phyloP scores from a whole-genome alignment of 2,888 invertebrate species.

The Apantesis nais region DNA sequence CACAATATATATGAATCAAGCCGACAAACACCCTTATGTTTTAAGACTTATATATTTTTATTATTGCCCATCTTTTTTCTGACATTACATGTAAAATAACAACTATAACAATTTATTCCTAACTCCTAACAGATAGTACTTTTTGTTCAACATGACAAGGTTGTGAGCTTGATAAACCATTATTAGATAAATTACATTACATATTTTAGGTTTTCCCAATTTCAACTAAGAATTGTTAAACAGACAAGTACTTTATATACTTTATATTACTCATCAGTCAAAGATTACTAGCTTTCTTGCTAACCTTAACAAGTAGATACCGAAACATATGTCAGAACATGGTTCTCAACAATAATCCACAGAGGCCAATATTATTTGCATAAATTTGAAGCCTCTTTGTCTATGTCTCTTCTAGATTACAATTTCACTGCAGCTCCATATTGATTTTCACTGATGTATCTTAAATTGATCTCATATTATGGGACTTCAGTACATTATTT shows the following conservation, averaged over 20 bases:
- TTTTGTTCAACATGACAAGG: slow-evolving; percentile 21
- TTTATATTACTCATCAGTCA: not conserved
- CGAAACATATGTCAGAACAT: not conserved
- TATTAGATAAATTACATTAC: not conserved
- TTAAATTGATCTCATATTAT: not conserved
- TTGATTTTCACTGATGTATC: not conserved
- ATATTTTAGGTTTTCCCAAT: not conserved
- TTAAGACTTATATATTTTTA: slow-evolving; percentile 4
- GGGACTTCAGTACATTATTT: not conserved
- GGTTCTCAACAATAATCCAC: not conserved
- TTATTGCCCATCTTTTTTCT: slow-evolving; percentile 6
- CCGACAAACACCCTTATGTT: not conserved
- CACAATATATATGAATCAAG: slow-evolving; percentile 16
- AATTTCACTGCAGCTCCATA: not conserved
- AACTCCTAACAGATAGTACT: slow-evolving; percentile 11
- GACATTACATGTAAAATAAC: slow-evolving; percentile 1
- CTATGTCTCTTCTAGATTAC: not conserved
- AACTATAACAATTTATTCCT: slow-evolving; percentile 2
- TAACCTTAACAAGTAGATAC: not conserved
- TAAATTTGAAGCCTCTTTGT: not conserved
- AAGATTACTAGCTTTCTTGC: not conserved
- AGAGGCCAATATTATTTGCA: not conserved
- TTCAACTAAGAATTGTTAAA: not conserved
- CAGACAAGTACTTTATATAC: not conserved
- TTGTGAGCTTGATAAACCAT: not conserved